Conservation (phyloP, 64 coral and sea anemone genomes). For the Orbicella faveolata region DNA sequence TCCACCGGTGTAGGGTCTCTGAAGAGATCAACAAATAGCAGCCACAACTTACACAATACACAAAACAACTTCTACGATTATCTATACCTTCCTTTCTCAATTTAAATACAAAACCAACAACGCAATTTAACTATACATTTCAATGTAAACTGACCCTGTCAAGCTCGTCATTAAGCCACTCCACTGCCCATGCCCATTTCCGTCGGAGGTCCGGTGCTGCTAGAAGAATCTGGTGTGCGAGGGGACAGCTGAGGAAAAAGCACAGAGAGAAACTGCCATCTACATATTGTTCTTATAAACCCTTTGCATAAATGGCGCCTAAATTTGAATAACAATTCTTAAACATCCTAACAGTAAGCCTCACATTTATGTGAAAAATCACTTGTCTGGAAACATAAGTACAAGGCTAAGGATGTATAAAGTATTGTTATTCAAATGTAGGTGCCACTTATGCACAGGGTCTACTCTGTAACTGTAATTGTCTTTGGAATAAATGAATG, state of each 20-base stretch:
- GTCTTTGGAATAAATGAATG: no score
- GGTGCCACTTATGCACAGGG: no score
- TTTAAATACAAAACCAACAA: no score
- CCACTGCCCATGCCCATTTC: slow-evolving; percentile 89
- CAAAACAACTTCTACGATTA: neutral
- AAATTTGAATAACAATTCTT: no score
- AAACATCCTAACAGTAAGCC: no score
- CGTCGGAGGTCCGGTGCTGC: slow-evolving; percentile 73
- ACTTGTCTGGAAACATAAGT: no score
- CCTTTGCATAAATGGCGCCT: neutral
- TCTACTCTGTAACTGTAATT: no score
- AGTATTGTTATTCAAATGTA: no score
- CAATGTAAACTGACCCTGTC: slow-evolving; percentile 59
- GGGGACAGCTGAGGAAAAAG: slow-evolving; percentile 62
- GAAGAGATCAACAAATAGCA: neutral
- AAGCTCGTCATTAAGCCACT: slow-evolving; percentile 96
- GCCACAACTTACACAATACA: neutral
- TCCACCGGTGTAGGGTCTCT: slow-evolving; percentile 86
- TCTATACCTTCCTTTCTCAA: neutral
- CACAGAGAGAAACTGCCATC: neutral
- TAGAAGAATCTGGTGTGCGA: slow-evolving; percentile 92
- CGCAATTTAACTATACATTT: no score
- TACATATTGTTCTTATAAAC: neutral
- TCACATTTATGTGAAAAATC: no score
- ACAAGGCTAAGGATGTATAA: neutral